Conservation (phyloP, 2,888 invertebrate species). For the Hoplodrina blanda region DNA sequence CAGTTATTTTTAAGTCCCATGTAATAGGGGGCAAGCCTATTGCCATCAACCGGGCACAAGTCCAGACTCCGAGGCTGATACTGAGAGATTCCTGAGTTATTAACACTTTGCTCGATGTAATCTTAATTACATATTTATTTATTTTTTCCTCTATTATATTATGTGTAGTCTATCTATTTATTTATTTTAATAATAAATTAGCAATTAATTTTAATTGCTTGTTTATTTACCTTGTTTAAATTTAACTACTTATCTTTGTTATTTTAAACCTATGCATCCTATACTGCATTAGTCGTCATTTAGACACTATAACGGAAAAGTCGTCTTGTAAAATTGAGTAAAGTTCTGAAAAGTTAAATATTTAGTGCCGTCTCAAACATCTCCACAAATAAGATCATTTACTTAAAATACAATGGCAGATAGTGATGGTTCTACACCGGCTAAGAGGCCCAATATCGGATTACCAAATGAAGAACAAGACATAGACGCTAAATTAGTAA, state of each 20-base stretch:
- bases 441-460: background rate
- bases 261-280: background rate
- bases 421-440: background rate
- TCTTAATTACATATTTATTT: too few relatives aligned
- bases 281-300: background rate
- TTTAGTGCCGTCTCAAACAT: background rate
- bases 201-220: too few relatives aligned
- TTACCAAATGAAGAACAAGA: background rate
- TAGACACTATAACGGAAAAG: background rate
- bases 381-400: background rate
- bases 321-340: background rate
- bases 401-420: constrained; percentile 2
- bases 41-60: too few relatives aligned
- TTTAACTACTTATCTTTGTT: background rate
- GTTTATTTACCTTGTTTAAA: too few relatives aligned
- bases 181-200: too few relatives aligned
- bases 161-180: too few relatives aligned
- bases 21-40: background rate
- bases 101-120: too few relatives aligned
- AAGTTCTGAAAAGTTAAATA: constrained; percentile 9
- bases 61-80: too few relatives aligned
- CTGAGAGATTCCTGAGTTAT: too few relatives aligned
- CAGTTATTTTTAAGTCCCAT: too few relatives aligned
- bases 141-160: too few relatives aligned
- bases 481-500: constrained; percentile 3